phyloP scores from a whole-genome alignment of 2,888 invertebrate genomes.

The Agrilus mali region DNA sequence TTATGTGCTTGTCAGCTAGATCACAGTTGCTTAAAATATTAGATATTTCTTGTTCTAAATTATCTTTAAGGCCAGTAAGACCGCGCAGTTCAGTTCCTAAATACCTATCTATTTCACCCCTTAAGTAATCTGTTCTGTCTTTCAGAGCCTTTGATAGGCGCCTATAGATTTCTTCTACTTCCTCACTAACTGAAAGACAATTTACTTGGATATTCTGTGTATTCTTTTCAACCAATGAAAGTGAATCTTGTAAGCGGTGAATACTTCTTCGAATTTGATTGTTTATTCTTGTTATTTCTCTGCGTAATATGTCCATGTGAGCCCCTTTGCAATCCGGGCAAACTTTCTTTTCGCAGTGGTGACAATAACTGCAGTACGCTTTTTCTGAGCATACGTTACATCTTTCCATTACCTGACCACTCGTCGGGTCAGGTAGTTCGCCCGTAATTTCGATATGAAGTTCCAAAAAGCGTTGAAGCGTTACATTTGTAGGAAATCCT shows the following conservation, averaged over 20 bases:
- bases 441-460: constrained; percentile 88
- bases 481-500: constrained; percentile 93
- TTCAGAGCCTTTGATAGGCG: constrained; percentile 78
- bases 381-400: constrained; percentile 91
- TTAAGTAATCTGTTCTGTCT: constrained; percentile 76
- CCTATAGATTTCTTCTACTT: constrained; percentile 86
- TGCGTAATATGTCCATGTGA: constrained; percentile 88
- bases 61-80: constrained; percentile 78
- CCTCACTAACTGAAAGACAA: constrained; percentile 79
- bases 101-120: constrained; percentile 87
- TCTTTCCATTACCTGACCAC: constrained; percentile 85
- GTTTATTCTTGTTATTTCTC: constrained; percentile 38
- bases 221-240: constrained; percentile 77
- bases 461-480: constrained; percentile 86
- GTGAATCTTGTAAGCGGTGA: constrained; percentile 77
- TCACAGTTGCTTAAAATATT: constrained; percentile 96
- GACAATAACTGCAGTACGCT: constrained; percentile 75
- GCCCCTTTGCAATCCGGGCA: constrained; percentile 94
- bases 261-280: constrained; percentile 65
- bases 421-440: constrained; percentile 80
- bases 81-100: constrained; percentile 76
- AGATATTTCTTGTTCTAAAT: constrained; percentile 85
- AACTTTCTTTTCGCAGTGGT: constrained; percentile 94
- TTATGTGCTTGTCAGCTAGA: constrained; percentile 88
- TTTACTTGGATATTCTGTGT: constrained; percentile 79